These are phyloP conservation scores for Centropus bengalensis DNA, from an alignment of 2,113 vertebrate species.

Conservation along the genomic window DNA sequence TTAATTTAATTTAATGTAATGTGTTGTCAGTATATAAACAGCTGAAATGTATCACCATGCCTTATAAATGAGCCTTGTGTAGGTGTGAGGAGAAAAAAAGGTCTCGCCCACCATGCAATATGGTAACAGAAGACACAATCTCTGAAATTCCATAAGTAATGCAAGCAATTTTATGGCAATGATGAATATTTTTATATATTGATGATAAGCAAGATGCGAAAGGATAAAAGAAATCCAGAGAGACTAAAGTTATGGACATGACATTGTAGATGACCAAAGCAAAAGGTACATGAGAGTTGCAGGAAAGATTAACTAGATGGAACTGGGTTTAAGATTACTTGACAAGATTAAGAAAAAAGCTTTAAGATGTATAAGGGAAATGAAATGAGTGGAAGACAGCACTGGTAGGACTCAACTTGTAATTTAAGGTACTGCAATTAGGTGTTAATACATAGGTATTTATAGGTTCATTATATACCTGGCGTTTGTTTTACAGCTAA, in stretches of 20 bases:
- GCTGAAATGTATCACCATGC: slow-evolving; percentile 27
- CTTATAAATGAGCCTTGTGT: not conserved
- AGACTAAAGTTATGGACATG: not conserved
- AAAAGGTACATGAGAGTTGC: not conserved
- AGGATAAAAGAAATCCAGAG: not conserved
- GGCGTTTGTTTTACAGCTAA: not conserved
- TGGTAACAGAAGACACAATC: not conserved
- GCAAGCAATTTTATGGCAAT: not conserved
- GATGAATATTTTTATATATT: not conserved
- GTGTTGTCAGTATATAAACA: not conserved
- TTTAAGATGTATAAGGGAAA: not conserved
- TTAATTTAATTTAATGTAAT: slow-evolving; percentile 27
- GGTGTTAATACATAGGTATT: not conserved
- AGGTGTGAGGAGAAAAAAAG: slow-evolving; percentile 24
- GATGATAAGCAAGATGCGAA: not conserved
- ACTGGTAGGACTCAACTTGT: not conserved
- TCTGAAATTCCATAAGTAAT: not conserved
- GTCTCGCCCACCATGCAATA: not conserved
- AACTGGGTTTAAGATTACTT: not conserved
- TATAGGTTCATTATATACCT: not conserved
- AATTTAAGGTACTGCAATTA: not conserved
- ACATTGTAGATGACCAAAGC: not conserved
- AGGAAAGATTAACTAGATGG: not conserved
- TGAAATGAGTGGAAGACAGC: not conserved
- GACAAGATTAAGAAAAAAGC: not conserved